Conservation (phyloP, 2,888 invertebrate species). For the Gymnosoma rotundatum region DNA sequence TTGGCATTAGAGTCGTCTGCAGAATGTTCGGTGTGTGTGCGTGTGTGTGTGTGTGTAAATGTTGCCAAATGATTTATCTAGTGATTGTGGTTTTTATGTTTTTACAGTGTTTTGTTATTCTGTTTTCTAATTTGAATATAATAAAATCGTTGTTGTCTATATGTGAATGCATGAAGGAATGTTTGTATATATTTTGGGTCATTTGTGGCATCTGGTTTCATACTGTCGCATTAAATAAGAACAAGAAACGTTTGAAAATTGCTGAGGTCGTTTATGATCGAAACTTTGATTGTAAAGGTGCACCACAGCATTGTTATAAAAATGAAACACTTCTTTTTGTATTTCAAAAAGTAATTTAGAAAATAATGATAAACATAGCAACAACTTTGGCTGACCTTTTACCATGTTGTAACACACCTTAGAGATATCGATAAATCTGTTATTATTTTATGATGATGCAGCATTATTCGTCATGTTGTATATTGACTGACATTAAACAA, state of each 20-base stretch:
- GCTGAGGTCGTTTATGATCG: constrained; percentile 69
- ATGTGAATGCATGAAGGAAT: too few relatives aligned
- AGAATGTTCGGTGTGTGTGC: background rate
- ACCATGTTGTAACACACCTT: constrained; percentile 11
- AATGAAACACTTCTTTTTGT: background rate
- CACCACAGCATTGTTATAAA: too few relatives aligned
- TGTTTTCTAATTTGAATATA: constrained; percentile 14
- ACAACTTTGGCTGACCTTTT: background rate
- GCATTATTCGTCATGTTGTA: constrained; percentile 11
- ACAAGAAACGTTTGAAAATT: constrained; percentile 55
- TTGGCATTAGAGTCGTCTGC: too few relatives aligned
- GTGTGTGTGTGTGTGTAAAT: constrained; percentile 21
- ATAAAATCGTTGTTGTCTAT: constrained; percentile 43
- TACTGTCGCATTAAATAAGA: constrained; percentile 62
- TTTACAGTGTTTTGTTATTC: constrained; percentile 14
- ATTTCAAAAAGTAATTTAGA: background rate
- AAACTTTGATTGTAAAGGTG: constrained; percentile 64
- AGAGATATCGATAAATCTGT: background rate
- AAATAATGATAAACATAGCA: constrained; percentile 30
- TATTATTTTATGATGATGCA: constrained; percentile 48
- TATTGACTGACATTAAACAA: too few relatives aligned
- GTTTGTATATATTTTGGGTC: constrained; percentile 48
- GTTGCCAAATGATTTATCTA: constrained; percentile 69
- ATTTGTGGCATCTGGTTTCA: constrained; percentile 66
- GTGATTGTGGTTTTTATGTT: constrained; percentile 66